Evolutionary conservation across 2,797 vertebrate genomes (phyloP).

Genomic region (Urosaurus nigricauda): DNA sequence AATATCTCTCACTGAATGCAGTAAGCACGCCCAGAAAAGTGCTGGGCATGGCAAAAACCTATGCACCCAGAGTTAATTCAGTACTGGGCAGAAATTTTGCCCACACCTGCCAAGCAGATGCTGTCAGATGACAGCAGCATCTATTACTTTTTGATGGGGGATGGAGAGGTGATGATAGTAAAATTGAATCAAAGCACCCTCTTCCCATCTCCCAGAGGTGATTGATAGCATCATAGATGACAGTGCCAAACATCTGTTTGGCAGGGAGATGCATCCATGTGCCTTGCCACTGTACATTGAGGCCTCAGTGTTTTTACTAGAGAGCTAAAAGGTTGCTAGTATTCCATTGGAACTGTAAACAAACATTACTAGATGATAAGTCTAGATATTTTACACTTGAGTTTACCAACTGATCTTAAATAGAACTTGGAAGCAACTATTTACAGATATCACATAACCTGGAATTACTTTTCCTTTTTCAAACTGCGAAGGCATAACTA

Average conservation of each 20-base stretch:
- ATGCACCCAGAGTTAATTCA: too few relatives aligned
- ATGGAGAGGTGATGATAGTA: too few relatives aligned
- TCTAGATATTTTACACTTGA: neutral
- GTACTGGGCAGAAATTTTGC: neutral
- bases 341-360: neutral
- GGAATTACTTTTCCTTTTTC: neutral
- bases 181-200: neutral
- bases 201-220: neutral
- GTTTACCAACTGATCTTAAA: neutral
- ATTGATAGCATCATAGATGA: neutral
- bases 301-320: neutral
- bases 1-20: neutral
- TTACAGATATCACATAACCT: neutral
- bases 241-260: conserved; percentile 27
- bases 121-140: neutral
- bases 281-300: neutral
- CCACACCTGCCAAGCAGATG: conserved; percentile 17
- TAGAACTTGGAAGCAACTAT: neutral
- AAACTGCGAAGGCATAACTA: neutral
- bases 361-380: neutral
- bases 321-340: neutral
- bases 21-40: neutral
- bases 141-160: neutral
- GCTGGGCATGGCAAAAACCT: neutral
- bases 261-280: neutral